These are phyloP conservation scores for Liasis olivaceus DNA, from an alignment of 2,797 vertebrate genomes.

Conservation along the genomic window DNA sequence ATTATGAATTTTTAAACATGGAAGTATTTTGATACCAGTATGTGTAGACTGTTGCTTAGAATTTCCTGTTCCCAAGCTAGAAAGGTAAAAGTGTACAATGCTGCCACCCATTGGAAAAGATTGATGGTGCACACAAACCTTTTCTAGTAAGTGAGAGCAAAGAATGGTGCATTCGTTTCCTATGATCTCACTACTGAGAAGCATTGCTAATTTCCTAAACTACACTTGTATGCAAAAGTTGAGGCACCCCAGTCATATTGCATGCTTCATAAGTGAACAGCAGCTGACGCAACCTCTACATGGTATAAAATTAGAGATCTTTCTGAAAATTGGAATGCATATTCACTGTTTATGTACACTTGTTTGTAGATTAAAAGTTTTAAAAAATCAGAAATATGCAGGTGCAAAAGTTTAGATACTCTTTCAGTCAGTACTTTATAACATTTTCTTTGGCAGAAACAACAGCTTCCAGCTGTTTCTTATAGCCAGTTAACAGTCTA, in stretches of 20 bases:
- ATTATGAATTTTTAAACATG: not conserved
- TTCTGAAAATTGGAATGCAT: not conserved
- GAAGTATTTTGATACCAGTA: not conserved
- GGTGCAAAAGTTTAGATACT: not conserved
- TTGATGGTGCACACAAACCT: constrained; percentile 3
- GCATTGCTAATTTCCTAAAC: not conserved
- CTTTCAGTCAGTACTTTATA: not conserved
- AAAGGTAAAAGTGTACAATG: constrained; percentile 34
- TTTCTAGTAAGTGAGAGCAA: not conserved
- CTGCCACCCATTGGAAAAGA: constrained; percentile 67
- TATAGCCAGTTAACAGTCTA: not conserved
- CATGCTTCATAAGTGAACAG: not conserved
- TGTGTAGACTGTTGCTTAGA: not conserved
- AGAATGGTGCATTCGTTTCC: not conserved
- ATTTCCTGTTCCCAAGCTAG: not conserved
- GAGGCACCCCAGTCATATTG: no score
- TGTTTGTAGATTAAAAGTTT: not conserved
- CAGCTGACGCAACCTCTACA: not conserved
- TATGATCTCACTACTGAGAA: not conserved
- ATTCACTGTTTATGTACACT: not conserved
- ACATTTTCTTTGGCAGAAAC: not conserved
- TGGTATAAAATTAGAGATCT: not conserved
- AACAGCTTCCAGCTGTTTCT: not conserved
- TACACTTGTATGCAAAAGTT: not conserved
- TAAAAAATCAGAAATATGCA: not conserved